Base-by-base conservation (phyloP, 1,140 invertebrate genomes). In the Gonioctena quinquepunctata region DNA sequence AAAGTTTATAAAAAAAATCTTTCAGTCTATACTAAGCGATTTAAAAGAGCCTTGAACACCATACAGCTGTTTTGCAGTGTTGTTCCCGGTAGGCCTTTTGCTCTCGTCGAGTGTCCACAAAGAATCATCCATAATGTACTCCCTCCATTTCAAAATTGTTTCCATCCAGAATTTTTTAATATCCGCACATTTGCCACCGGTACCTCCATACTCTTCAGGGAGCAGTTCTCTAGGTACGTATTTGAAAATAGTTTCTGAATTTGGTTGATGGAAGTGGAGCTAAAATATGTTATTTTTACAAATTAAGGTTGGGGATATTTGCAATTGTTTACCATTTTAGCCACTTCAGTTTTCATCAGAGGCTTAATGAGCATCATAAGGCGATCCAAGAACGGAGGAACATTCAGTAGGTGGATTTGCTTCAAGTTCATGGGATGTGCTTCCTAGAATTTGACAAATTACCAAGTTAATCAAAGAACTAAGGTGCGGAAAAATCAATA, bases 351-450 rank as follows among this genome's bases (percentile, higher is more conserved):
- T 81, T 89, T 90, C 22, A 91, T 85, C 67, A 90, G 88, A 0
- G 90, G 89, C 76, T 89, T 90, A 42, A 89, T 84, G 48, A 92
- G 80, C 27, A 85, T 85, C 60, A 89, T 83, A 62, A 90, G 84
- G 69, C 86, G 87, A 76, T 90, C 88, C 65, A 91, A 84, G 80
- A 90, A 90, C 1, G 87, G 81, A 0, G 89, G 87, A 2, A 87
- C 86, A 74, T 91, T 91, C 33, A 91, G 85, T 67, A 93, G 88
- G 81, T 94, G 91, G 42, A 93, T 89, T 71, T 90, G 89, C 77
- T 91, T 91, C 65, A 93, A 85, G 73, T 90, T 86, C 42, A 91
- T 87, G 0, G 92, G 92, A 75, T 92, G 91, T 0, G 90, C 90
- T 83, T 93, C 91, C 90, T 94, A 85, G 64, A 85, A 87, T 74